Percentiles rank a stretch among this genome's conserved stretches.
Evolutionary conservation across 2,888 invertebrate genomes (phyloP).

Genomic region (Byasa hedistus): DNA sequence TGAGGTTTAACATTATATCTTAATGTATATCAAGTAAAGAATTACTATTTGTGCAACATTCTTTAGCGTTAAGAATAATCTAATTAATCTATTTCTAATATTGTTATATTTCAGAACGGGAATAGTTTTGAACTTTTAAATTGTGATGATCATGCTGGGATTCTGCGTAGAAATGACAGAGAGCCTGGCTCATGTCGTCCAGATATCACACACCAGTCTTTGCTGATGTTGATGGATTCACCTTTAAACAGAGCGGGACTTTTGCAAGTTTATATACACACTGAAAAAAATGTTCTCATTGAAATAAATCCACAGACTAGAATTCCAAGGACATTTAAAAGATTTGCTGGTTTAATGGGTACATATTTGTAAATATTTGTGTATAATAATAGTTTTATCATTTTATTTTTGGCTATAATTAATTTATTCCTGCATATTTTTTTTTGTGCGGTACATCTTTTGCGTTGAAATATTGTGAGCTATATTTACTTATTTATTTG

Average conservation of each 20-base stretch:
- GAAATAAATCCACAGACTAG: slow-evolving; percentile 98
- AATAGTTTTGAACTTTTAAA: slow-evolving; percentile 94
- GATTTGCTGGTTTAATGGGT: slow-evolving; percentile 98
- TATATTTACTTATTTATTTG: too few relatives aligned
- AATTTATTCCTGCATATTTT: too few relatives aligned
- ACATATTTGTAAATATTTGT: slow-evolving; percentile 36
- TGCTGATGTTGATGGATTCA: slow-evolving; percentile 98
- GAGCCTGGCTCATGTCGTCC: slow-evolving; percentile 95
- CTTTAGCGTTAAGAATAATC: neutral
- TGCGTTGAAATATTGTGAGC: too few relatives aligned
- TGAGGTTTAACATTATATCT: slow-evolving; percentile 52
- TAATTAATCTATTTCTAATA: neutral
- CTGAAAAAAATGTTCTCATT: slow-evolving; percentile 94
- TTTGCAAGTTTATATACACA: slow-evolving; percentile 96
- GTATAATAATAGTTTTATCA: too few relatives aligned
- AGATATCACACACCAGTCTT: slow-evolving; percentile 98
- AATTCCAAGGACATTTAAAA: slow-evolving; percentile 97
- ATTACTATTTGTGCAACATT: neutral
- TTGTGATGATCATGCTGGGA: slow-evolving; percentile 93
- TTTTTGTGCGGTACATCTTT: too few relatives aligned
- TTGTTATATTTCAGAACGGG: slow-evolving; percentile 83
- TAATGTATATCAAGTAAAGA: too few relatives aligned
- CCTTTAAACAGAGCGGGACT: slow-evolving; percentile 97
- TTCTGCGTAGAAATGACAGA: slow-evolving; percentile 91
- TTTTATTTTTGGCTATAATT: too few relatives aligned